Percentiles rank a stretch among this genome's conserved stretches.
Conservation (phyloP, 2,113 vertebrate genomes). For the Cairina moschata region DNA sequence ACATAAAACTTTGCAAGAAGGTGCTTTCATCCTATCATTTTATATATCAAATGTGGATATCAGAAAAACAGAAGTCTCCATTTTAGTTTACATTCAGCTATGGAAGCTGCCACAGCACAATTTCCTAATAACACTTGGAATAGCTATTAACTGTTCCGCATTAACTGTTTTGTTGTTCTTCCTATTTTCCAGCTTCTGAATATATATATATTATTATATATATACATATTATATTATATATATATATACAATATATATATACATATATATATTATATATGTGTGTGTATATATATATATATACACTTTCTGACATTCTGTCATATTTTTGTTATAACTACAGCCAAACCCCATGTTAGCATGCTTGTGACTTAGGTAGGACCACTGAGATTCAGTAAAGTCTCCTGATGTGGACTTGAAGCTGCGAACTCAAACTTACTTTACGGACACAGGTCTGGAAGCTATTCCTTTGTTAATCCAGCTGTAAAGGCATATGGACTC, state of each 20-base stretch:
- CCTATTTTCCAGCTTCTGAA: background rate
- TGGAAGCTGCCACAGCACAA: background rate
- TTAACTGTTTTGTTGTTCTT: background rate
- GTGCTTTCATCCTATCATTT: background rate
- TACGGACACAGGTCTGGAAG: background rate
- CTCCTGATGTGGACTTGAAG: background rate
- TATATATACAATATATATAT: background rate
- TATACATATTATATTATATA: background rate
- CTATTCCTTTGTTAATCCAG: background rate
- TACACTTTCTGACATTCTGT: background rate
- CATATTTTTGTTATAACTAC: background rate
- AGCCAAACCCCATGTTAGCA: background rate
- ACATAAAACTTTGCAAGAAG: background rate
- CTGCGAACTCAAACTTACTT: background rate
- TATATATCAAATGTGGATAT: background rate
- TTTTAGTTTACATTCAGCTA: background rate
- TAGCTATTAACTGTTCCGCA: accelerated
- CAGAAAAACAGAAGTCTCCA: background rate
- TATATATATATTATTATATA: background rate
- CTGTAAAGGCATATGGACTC: background rate
- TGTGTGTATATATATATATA: background rate
- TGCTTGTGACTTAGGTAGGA: background rate
- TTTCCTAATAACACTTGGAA: background rate
- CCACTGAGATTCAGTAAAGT: background rate
- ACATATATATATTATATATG: background rate